A percentile compares a stretch with the other conserved stretches of the same genome.
These are phyloP conservation scores for Amphibalanus amphitrite DNA, from an alignment of 1,140 invertebrate genomes.

Conservation along the genomic window DNA sequence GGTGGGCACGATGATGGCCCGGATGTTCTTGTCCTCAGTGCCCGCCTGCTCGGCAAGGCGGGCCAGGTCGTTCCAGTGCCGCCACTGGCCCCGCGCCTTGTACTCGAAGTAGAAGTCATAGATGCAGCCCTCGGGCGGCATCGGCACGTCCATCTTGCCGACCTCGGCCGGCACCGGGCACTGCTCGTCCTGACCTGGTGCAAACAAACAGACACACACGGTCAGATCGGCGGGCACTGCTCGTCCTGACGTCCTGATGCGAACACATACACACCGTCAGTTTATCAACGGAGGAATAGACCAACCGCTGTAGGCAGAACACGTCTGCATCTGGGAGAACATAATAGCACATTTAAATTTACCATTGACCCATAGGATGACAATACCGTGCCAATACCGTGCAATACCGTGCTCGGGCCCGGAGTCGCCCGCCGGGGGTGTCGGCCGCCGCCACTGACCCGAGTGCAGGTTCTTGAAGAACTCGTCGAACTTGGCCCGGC, in stretches of 20 bases:
- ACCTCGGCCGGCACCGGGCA: conserved; percentile 42
- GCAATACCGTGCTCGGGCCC: no score
- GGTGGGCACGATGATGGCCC: conserved; percentile 85
- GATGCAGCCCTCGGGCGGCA: conserved; percentile 50
- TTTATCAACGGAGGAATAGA: no score
- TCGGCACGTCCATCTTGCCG: conserved; percentile 44
- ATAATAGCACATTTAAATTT: no score
- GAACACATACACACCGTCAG: no score
- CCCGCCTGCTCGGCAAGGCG: not conserved
- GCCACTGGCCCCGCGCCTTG: conserved; percentile 19
- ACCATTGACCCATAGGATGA: no score
- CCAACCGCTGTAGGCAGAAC: no score
- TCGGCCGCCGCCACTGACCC: not conserved
- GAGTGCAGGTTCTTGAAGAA: conserved; percentile 51
- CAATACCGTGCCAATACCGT: no score
- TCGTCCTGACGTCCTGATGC: no score
- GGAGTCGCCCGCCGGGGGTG: no score
- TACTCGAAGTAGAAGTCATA: conserved; percentile 56
- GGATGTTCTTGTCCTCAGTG: conserved; percentile 38
- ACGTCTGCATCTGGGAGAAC: no score
- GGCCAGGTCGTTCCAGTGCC: not conserved
- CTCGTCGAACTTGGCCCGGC: conserved; percentile 56
- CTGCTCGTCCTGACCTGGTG: not conserved
- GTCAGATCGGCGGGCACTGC: no score
- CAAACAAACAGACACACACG: not conserved